Base-by-base conservation (phyloP, 2,888 invertebrate genomes). In the Craniophora ligustri region DNA sequence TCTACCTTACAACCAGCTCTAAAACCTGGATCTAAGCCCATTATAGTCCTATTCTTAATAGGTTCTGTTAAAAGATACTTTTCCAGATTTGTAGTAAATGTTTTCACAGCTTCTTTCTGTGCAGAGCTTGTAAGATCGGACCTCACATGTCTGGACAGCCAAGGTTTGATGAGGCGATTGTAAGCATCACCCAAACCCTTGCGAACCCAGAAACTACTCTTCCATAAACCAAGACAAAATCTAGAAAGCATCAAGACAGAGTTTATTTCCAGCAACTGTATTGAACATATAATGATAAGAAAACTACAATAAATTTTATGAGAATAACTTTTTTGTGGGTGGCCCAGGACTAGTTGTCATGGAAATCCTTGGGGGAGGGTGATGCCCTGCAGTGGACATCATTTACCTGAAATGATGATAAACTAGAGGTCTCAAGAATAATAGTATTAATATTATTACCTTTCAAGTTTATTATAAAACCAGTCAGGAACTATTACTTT, bases 11-110 rank as follows among this genome's bases (percentile, higher is more conserved):
- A 98, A 0, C 98, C 98, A 81, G 98, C 96, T 59, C 89, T 93
- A 81, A 96, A 98, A 0, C 99, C 98, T 0, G 99, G 99, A 92
- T 99, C 99, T 42, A 99, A 94, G 0, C 98, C 98, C 19, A 97
- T 90, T 53, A 99, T 96, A 5, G 94, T 93, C 82, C 96, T 95
- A 26, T 97, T 97, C 78, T 96, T 95, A 0, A 98, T 93, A 0
- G 98, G 98, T 13, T 97, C 95, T 35, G 95, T 95, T 8, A 98
- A 87, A 5, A 99, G 90, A 44, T 98, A 94, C 72, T 97, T 96
- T 78, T 97, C 97, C 15, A 99, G 88, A 87, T 99, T 99, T 4
- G 94, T 94, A 1, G 96, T 96, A 85, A 99, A 99, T 3, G 98
- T 97, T 76, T 96, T 96, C 15, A 98, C 95, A 0, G 98, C 96